Base-by-base conservation (phyloP, 30 jellyfish, hydroid and myxozoan genomes). In the Chironex yamaguchii region DNA sequence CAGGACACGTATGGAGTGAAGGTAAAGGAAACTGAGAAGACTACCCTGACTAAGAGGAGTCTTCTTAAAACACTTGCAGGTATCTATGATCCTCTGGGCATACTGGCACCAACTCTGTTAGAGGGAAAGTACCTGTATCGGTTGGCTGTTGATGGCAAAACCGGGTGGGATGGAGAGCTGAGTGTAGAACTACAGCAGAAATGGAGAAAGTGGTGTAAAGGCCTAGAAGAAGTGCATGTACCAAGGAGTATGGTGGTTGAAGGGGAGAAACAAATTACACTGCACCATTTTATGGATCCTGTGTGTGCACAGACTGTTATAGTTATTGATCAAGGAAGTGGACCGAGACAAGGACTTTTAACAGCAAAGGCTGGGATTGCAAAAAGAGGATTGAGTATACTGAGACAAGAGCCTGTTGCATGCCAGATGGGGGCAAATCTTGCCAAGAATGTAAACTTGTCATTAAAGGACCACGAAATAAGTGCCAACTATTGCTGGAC, bases 261-360 rank as follows among this genome's bases (percentile, higher is more conserved):
- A 52, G 88, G 54, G 52, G 21, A 27, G 29, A 76, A 76, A 52
- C 1, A 11, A 30, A 52, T 76, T 1, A 78, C 34, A 31, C 62
- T 76, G 1, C 88, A 76, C 54, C 79, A 76, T 35, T 1, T 76
- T 62, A 76, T 76, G 88, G 88, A 76, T 73, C 75, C 79, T 30
- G 88, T 76, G 17, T 21, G 78, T 11, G 88, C 80, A 13, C 79
- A 49, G 34, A 76, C 88, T 2, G 34, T 76, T 22, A 64, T 78
- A 1, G 23, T 76, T 28, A 78, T 76, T 11, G 54, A 30, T 30
- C 88, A 76, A 24, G 78, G 63, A 49, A 76, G 86, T 27, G 78
- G 86, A 22, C 27, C 29, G 26, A 17, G 75, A 48, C 86, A 73
- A 49, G 86, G 36, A 6, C n/a, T 73, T 4, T 31, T 48, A 27